phyloP scores from a whole-genome alignment of 2,113 vertebrate species.

The Lampris incognitus region DNA sequence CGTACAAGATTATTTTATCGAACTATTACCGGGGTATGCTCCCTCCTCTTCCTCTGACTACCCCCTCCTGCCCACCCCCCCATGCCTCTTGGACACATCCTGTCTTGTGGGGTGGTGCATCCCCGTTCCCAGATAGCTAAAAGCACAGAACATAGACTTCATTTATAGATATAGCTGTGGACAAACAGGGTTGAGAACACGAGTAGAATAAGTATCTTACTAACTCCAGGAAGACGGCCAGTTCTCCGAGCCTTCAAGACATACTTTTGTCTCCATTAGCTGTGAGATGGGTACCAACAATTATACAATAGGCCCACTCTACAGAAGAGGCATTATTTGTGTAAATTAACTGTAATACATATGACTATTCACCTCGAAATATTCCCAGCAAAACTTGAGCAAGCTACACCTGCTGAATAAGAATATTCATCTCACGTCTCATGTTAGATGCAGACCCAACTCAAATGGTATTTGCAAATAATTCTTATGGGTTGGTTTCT shows the following conservation, averaged over 20 bases:
- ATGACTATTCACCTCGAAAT: background rate
- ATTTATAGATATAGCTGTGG: background rate
- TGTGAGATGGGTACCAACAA: too few species aligned
- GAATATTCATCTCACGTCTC: background rate
- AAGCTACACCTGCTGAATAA: background rate
- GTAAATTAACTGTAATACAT: background rate
- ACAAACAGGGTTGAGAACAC: background rate
- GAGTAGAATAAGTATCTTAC: too few species aligned
- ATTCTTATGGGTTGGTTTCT: background rate
- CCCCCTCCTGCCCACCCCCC: conserved; percentile 25
- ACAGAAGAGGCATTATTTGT: background rate
- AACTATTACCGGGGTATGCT: conserved; percentile 63
- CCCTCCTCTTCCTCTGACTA: conserved; percentile 13
- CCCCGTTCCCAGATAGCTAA: background rate
- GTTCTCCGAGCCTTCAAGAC: too few species aligned
- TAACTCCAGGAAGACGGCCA: too few species aligned
- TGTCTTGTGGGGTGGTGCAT: conserved; percentile 35
- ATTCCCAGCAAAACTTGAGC: background rate
- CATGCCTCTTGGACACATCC: conserved; percentile 52
- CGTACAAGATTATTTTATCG: conserved; percentile 67
- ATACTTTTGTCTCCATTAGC: too few species aligned
- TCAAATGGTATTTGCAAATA: background rate
- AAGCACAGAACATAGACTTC: background rate
- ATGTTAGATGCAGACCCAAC: background rate
- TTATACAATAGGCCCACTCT: background rate